phyloP scores from a whole-genome alignment of 2,797 vertebrate species.

The Schizothorax lantsangensis region DNA sequence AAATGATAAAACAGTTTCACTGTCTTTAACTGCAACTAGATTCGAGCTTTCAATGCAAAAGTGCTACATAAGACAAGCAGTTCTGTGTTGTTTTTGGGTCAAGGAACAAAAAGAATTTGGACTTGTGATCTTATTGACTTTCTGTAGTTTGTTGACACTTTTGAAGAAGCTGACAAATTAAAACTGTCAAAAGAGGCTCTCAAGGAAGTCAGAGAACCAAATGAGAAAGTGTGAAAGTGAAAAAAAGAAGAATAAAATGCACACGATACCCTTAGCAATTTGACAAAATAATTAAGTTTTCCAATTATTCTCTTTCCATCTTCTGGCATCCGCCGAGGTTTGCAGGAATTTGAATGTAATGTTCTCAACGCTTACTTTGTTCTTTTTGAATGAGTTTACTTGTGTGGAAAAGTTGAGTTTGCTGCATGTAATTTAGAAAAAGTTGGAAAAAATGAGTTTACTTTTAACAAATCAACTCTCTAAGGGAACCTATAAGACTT shows the following conservation, averaged over 20 bases:
- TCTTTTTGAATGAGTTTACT: constrained; percentile 15
- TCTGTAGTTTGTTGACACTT: constrained; percentile 15
- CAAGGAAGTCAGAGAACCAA: neutral
- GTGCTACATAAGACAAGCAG: neutral
- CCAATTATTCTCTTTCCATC: constrained; percentile 48
- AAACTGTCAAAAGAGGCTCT: constrained; percentile 1
- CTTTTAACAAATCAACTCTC: neutral
- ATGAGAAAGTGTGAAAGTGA: constrained; percentile 10
- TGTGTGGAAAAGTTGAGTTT: neutral
- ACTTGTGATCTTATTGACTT: constrained; percentile 15
- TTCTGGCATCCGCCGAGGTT: constrained; percentile 26
- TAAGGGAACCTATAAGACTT: neutral
- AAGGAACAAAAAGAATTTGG: constrained; percentile 29
- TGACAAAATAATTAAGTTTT: constrained; percentile 46
- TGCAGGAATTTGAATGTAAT: constrained; percentile 42
- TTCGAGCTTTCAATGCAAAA: neutral
- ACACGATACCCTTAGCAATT: constrained; percentile 13
- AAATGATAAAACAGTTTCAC: neutral
- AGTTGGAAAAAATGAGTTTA: constrained; percentile 2
- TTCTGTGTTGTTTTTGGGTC: constrained; percentile 19
- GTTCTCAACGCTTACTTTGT: constrained; percentile 40
- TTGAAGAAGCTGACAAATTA: constrained; percentile 34
- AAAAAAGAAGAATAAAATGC: neutral
- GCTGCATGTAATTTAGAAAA: constrained; percentile 23
- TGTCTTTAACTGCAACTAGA: neutral